Conservation (phyloP, 2,113 vertebrate species). For the Gymnobelideus leadbeateri region DNA sequence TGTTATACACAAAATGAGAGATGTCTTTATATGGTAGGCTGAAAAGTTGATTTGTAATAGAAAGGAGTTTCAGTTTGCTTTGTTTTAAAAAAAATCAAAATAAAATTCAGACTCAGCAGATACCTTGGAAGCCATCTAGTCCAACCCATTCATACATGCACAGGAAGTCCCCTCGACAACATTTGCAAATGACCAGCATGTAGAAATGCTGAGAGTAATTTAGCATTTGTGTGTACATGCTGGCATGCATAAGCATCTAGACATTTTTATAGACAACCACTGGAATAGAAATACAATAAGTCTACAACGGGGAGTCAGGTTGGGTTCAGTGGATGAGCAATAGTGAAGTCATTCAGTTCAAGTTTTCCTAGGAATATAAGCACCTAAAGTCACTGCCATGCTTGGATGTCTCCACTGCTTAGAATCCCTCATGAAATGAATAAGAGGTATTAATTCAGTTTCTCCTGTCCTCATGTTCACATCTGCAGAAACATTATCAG, state of each 20-base stretch:
- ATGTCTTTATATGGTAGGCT: not conserved
- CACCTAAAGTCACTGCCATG: not conserved
- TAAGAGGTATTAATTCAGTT: not conserved
- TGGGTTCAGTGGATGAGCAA: not conserved
- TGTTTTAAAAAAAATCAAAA: not conserved
- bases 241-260: not conserved
- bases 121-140: not conserved
- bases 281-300: constrained; percentile 19
- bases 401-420: not conserved
- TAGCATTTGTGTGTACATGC: constrained; percentile 62
- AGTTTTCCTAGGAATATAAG: not conserved
- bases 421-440: constrained; percentile 15
- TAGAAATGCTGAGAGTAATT: constrained; percentile 73
- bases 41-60: not conserved
- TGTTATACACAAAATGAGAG: not conserved
- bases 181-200: constrained; percentile 73
- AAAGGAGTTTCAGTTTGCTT: not conserved
- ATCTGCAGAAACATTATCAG: constrained; percentile 20
- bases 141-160: not conserved
- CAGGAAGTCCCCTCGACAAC: constrained; percentile 58
- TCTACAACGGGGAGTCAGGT: not conserved
- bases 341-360: constrained; percentile 8
- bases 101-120: not conserved
- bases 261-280: constrained; percentile 46
- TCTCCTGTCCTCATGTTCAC: not conserved